A percentile compares a stretch with the other conserved stretches of the same genome.
phyloP scores from a whole-genome alignment of 2,113 vertebrate species.

The Ranitomeya variabilis region DNA sequence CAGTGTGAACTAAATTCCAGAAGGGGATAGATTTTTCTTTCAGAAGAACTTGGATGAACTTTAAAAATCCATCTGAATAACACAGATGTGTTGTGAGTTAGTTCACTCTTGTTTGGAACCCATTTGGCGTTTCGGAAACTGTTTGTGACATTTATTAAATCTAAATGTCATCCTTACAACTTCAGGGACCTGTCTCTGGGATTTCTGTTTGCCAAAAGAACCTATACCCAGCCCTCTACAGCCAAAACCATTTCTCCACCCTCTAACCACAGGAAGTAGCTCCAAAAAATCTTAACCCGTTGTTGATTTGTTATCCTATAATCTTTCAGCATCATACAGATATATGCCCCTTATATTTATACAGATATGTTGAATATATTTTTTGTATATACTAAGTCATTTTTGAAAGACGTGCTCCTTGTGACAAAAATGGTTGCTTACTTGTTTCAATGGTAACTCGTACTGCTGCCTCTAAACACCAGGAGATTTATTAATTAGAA shows the following conservation, averaged over 20 bases:
- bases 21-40: slow-evolving; percentile 41
- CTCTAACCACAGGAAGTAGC: slow-evolving; percentile 16
- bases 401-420: too few relatives aligned
- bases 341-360: background rate
- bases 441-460: too few relatives aligned
- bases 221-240: slow-evolving; percentile 24
- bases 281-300: background rate
- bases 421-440: too few relatives aligned
- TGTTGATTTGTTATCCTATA: background rate
- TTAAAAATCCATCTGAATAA: slow-evolving; percentile 40
- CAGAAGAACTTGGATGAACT: slow-evolving; percentile 51
- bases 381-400: background rate
- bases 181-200: slow-evolving; percentile 39
- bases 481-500: too few relatives aligned
- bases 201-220: slow-evolving; percentile 33
- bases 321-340: slow-evolving; percentile 14
- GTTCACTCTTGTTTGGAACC: slow-evolving; percentile 42
- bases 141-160: slow-evolving; percentile 54
- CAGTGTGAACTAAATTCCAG: slow-evolving; percentile 53
- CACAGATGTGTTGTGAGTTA: slow-evolving; percentile 46
- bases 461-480: too few relatives aligned
- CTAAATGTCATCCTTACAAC: slow-evolving; percentile 49
- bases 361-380: background rate
- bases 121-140: slow-evolving; percentile 43
- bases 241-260: slow-evolving; percentile 40